phyloP scores from a whole-genome alignment of 2,888 invertebrate species.

The Psylliodes chrysocephalus region DNA sequence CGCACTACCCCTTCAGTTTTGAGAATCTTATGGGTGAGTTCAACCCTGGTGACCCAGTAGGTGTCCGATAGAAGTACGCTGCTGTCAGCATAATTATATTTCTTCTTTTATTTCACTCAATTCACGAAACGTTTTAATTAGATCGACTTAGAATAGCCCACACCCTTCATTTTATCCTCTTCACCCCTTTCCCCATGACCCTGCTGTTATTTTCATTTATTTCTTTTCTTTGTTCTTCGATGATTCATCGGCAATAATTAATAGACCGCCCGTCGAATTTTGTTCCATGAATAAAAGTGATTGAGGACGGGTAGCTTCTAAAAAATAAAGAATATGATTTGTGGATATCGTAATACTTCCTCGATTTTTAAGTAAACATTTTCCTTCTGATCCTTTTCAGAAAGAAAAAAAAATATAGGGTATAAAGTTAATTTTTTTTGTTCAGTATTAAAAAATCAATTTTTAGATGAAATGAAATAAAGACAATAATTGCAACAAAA shows the following conservation, averaged over 20 bases:
- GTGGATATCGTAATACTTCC: no score
- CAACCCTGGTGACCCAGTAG: conserved; percentile 49
- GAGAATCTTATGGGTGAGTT: background rate
- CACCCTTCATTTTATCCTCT: conserved; percentile 35
- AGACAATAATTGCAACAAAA: no score
- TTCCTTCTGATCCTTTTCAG: no score
- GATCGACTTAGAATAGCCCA: conserved; percentile 55
- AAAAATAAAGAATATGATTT: background rate
- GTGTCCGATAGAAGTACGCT: conserved; percentile 59
- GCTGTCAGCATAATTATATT: conserved; percentile 60
- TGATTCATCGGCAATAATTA: conserved; percentile 45
- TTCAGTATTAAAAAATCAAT: no score
- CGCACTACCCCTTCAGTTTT: no score
- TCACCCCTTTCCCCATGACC: conserved; percentile 30
- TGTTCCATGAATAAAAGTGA: conserved; percentile 6
- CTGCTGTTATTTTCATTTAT: conserved; percentile 36
- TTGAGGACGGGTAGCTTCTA: background rate
- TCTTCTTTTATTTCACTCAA: conserved; percentile 55
- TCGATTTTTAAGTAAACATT: no score
- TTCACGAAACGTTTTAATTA: conserved; percentile 59
- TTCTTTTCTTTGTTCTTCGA: conserved; percentile 42
- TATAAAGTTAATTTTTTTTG: no score
- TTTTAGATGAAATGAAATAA: no score
- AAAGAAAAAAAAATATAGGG: no score
- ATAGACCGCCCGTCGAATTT: conserved; percentile 30